Evolutionary conservation across 2,888 invertebrate species (phyloP), one percentile per base, ranked within the genome.

Genomic region (Latheticus oryzae): DNA sequence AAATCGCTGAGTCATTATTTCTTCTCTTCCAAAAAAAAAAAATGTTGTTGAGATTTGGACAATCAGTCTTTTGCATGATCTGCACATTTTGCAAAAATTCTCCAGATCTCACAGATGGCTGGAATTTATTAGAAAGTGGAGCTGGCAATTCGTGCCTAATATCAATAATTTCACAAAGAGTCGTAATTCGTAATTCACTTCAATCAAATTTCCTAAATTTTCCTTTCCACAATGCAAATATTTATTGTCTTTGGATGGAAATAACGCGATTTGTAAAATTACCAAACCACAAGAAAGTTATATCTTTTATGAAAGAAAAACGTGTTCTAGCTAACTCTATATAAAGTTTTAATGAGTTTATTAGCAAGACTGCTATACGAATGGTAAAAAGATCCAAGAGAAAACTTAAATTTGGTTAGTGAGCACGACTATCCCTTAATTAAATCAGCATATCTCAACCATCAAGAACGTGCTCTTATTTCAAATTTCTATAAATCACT

Each of bases 281-380:
- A 26, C 24, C 19, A 13, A 51, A 30, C 21, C 38, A n/a, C 13
- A 13, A 4, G 16, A 24, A 45, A 45, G 35, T 45, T 45, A 30
- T 37, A 19, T 30, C 28, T 35, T 33, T 40, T 26, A 37, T n/a
- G n/a, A n/a, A n/a, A 37, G 37, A 24, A 51, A 30, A 35, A 54
- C 54, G 45, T 54, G 54, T 26, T 45, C 45, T 45, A 54, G 45
- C 54, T 37, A 54, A 54, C 16, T 37, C 54, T 45, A 16, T 24
- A 35, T 12, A 54, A 54, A 54, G 54, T 54, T 54, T 54, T 54
- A 54, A 54, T 54, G 54, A 54, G 54, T 54, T 54, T 54, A 54
- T 54, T 52, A 52, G 42, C 42, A 38, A 40, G 52, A 52, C 30
- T 30, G 32, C 17, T 33, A 13, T 33, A 52, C 24, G 32, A 52